phyloP scores from a whole-genome alignment of 2,113 vertebrate genomes.

The Picathartes gymnocephalus region DNA sequence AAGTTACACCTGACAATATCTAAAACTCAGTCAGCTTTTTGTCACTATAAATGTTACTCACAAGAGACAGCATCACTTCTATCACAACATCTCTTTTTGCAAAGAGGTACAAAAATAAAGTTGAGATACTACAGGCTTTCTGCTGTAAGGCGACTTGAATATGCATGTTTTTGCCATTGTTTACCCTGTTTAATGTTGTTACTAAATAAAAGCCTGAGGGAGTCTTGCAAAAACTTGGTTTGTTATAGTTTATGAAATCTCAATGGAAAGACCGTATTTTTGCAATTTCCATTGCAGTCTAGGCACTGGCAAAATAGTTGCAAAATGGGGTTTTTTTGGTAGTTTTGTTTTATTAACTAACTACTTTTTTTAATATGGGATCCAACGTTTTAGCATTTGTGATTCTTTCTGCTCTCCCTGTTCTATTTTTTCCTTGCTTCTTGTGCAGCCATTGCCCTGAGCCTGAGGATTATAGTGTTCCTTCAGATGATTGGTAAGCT shows the following conservation, averaged over 20 bases:
- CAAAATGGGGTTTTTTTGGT: neutral
- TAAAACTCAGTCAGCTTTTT: neutral
- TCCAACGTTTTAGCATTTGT: slow-evolving; percentile 15
- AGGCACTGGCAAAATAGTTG: neutral
- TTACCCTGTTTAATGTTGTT: neutral
- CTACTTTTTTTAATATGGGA: neutral
- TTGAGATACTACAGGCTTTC: neutral
- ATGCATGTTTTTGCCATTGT: accelerated
- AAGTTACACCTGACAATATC: neutral
- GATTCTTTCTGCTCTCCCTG: slow-evolving; percentile 57
- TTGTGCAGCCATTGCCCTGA: slow-evolving; percentile 89
- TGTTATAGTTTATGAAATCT: neutral
- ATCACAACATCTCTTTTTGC: neutral
- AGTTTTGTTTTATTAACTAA: neutral
- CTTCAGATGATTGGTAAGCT: slow-evolving; percentile 93
- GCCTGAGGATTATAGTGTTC: slow-evolving; percentile 89
- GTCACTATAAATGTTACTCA: neutral
- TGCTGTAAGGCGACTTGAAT: neutral
- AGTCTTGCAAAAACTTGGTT: neutral
- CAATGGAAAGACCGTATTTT: neutral
- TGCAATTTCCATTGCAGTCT: neutral
- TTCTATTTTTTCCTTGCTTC: slow-evolving; percentile 66
- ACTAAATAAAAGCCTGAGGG: neutral
- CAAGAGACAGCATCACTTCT: neutral
- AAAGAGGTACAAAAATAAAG: neutral